A percentile compares a stretch with the other conserved stretches of the same genome.
Conservation (phyloP, 2,113 vertebrate species). For the Corapipo altera region DNA sequence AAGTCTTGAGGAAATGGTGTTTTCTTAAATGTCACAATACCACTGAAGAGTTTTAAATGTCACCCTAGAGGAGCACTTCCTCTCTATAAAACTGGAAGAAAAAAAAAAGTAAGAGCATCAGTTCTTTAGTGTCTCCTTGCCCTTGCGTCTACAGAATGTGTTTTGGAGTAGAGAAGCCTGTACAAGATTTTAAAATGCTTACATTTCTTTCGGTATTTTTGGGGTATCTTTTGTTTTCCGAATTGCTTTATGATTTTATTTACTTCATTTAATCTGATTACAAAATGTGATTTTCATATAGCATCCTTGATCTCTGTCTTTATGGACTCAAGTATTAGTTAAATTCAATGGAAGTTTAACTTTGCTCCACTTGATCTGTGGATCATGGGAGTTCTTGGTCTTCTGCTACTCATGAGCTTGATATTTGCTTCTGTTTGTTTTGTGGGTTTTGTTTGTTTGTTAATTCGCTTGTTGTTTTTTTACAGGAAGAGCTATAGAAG, state of each 20-base stretch:
- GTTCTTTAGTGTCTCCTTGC: background rate
- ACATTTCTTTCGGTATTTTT: background rate
- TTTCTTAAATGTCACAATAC: slow-evolving; percentile 64
- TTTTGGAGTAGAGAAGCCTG: background rate
- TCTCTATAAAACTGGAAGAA: slow-evolving; percentile 6
- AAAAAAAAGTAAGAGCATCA: background rate
- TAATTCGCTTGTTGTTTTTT: background rate
- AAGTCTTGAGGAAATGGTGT: slow-evolving; percentile 39
- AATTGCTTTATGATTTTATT: background rate
- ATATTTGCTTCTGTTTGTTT: background rate
- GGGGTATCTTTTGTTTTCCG: background rate
- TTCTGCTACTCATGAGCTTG: background rate
- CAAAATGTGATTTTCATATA: background rate
- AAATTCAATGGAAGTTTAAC: background rate
- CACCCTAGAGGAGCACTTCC: slow-evolving; percentile 22
- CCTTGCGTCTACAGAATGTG: background rate
- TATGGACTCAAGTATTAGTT: background rate
- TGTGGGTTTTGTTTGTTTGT: background rate
- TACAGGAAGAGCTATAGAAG: slow-evolving; percentile 92
- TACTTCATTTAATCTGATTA: background rate
- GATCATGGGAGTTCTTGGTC: background rate
- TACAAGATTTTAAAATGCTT: background rate
- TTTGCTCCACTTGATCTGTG: background rate
- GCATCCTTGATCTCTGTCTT: background rate
- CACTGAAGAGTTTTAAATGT: slow-evolving; percentile 63